These are phyloP conservation scores for Phyllotis vaccarum DNA, from an alignment of 2,797 vertebrate genomes.

Conservation along the genomic window DNA sequence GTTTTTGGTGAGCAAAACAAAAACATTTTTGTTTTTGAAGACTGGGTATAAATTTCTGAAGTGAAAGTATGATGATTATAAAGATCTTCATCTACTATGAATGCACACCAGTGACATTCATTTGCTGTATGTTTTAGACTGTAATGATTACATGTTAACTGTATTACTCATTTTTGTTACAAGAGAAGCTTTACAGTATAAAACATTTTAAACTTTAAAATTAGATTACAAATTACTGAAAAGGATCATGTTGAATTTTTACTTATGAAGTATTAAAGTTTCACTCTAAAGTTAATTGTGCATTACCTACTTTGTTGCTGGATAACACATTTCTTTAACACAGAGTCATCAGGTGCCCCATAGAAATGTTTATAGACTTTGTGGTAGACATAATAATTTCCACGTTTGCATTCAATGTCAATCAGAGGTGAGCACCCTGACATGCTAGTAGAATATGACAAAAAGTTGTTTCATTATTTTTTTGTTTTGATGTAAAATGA, in stretches of 20 bases:
- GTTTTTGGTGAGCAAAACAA: constrained; percentile 32
- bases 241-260: constrained; percentile 30
- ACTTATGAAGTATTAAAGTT: constrained; percentile 1
- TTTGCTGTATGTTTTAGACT: not conserved
- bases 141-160: constrained; percentile 18
- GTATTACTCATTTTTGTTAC: constrained; percentile 30
- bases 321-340: constrained; percentile 9
- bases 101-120: constrained; percentile 4
- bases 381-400: not conserved
- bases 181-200: not conserved
- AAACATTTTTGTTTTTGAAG: constrained; percentile 1
- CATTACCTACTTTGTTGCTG: not conserved
- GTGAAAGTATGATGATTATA: constrained; percentile 33
- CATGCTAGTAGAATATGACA: not conserved
- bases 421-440: not conserved
- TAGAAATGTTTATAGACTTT: not conserved
- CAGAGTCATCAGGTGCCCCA: not conserved
- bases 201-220: constrained; percentile 46
- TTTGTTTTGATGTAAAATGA: not conserved
- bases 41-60: constrained; percentile 19
- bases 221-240: constrained; percentile 42
- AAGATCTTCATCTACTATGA: constrained; percentile 9
- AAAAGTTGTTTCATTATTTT: constrained; percentile 26
- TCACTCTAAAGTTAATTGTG: constrained; percentile 1
- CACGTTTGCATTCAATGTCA: not conserved